These are phyloP conservation scores for Agelas oroides DNA, from an alignment of 37 sponge, comb jelly and placozoan species.

Conservation along the genomic window DNA sequence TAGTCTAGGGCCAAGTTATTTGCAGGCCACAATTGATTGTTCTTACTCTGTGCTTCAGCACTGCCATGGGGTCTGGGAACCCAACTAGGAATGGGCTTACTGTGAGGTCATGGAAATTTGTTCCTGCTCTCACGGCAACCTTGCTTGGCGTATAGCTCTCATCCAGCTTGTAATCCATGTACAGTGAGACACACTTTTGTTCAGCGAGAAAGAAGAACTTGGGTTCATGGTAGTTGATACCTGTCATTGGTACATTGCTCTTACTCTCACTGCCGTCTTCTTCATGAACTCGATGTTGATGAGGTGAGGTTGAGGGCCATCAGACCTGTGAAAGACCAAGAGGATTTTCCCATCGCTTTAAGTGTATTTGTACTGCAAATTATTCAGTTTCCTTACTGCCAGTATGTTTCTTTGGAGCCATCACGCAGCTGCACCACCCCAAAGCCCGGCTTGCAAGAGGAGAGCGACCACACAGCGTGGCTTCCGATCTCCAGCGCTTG, in stretches of 20 bases:
- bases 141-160: conserved; percentile 99
- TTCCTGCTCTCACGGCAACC: conserved; percentile 81
- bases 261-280: conserved; percentile 79
- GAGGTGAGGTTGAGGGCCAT: conserved; percentile 94
- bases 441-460: conserved; percentile 96
- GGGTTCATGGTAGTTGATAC: neutral
- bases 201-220: no score
- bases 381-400: conserved; percentile 80
- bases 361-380: neutral
- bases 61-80: no score
- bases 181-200: conserved; percentile 73
- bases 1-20: no score
- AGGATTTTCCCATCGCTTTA: no score
- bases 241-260: no score
- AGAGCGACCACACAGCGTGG: conserved; percentile 95
- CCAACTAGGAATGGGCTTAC: no score
- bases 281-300: conserved; percentile 89
- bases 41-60: no score
- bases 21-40: no score
- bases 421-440: conserved; percentile 93
- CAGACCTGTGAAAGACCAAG: conserved; percentile 61
- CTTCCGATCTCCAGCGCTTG: conserved; percentile 64
- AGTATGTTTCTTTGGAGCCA: conserved; percentile 84
- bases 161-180: conserved; percentile 85
- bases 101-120: conserved; percentile 77